Evolutionary conservation across 2,113 vertebrate species (phyloP).

Genomic region (Rattus rattus): DNA sequence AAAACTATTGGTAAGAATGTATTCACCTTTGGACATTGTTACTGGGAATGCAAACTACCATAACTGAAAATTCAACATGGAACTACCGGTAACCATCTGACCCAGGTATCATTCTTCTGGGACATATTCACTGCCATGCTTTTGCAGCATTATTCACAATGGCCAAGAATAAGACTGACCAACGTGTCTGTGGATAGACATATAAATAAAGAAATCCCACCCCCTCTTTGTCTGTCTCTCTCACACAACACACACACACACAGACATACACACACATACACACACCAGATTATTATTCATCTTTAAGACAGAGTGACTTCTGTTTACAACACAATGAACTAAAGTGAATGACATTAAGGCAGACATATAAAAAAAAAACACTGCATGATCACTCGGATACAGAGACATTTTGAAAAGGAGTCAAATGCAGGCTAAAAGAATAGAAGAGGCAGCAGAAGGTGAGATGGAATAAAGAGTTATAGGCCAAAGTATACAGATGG

Average conservation of each 20-base stretch:
- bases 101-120: not conserved
- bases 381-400: not conserved
- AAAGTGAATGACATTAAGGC: not conserved
- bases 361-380: not conserved
- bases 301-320: not conserved
- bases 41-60: not conserved
- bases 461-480: not conserved
- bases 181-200: not conserved
- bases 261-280: not conserved
- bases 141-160: not conserved
- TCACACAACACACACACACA: not conserved
- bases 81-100: not conserved
- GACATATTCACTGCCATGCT: not conserved
- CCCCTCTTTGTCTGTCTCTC: not conserved
- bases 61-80: not conserved
- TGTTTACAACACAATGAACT: not conserved
- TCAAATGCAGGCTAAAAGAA: not conserved
- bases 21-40: not conserved
- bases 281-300: not conserved
- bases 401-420: not conserved
- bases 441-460: not conserved
- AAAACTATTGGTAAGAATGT: not conserved
- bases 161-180: not conserved
- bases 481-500: not conserved
- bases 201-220: not conserved